phyloP scores from a whole-genome alignment of 2,113 vertebrate species.

The Dipodomys merriami region DNA sequence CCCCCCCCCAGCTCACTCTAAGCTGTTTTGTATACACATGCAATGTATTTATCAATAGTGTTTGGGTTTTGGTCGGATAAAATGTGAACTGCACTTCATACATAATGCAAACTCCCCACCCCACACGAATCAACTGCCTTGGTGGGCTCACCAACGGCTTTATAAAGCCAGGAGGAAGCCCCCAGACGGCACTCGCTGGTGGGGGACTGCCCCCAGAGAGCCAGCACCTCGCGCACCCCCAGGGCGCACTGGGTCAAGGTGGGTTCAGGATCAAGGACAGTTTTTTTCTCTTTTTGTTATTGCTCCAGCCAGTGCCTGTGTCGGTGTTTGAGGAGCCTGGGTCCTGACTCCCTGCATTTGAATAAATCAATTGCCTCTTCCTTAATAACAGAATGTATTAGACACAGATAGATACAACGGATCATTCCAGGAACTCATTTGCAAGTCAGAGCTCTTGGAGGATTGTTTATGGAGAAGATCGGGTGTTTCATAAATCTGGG shows the following conservation, averaged over 20 bases:
- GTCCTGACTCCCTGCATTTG: constrained; percentile 68
- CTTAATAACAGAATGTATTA: constrained; percentile 82
- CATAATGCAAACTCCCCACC: constrained; percentile 61
- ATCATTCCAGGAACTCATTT: constrained; percentile 76
- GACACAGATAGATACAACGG: constrained; percentile 71
- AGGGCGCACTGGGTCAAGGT: constrained; percentile 31
- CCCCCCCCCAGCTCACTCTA: constrained; percentile 13
- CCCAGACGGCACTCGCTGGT: neutral
- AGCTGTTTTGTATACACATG: constrained; percentile 62
- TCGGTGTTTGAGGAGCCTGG: constrained; percentile 45
- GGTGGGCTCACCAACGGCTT: neutral
- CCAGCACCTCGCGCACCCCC: neutral
- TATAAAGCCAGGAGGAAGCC: too few species aligned
- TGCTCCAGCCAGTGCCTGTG: constrained; percentile 20
- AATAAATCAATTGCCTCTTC: constrained; percentile 79
- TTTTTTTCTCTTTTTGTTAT: constrained; percentile 47
- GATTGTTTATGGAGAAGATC: constrained; percentile 69
- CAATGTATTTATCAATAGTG: constrained; percentile 47
- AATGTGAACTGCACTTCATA: constrained; percentile 73
- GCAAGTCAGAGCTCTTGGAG: constrained; percentile 75
- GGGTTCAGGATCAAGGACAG: fast-evolving
- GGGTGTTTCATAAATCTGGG: constrained; percentile 62
- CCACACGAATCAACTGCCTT: constrained; percentile 46
- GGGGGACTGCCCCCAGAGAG: neutral
- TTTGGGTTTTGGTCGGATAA: constrained; percentile 43